These are phyloP conservation scores for Busseola fusca DNA, from an alignment of 2,888 invertebrate genomes.

Conservation along the genomic window DNA sequence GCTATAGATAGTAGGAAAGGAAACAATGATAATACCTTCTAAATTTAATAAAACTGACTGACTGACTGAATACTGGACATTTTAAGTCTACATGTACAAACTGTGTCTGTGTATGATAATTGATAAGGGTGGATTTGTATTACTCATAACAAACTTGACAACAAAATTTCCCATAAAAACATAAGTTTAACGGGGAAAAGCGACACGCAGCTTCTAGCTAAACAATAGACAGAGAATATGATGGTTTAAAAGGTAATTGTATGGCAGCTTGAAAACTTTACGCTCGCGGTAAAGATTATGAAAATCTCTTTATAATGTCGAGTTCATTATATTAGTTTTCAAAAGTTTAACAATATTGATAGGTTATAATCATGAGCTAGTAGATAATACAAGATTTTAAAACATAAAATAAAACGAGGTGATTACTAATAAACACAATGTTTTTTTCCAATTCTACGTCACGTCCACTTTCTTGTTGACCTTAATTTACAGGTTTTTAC, in stretches of 20 bases:
- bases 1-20: too few species aligned
- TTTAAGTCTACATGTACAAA: too few species aligned
- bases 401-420: not conserved
- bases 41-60: not conserved
- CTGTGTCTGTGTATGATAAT: too few species aligned
- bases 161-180: too few species aligned
- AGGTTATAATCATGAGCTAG: not conserved
- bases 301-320: not conserved
- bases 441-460: not conserved
- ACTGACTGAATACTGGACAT: too few species aligned
- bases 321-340: not conserved
- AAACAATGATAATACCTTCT: not conserved
- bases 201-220: not conserved
- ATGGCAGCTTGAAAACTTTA: constrained; percentile 2
- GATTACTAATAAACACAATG: constrained; percentile 4
- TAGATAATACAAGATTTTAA: not conserved
- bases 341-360: not conserved
- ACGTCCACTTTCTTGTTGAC: constrained; percentile 34
- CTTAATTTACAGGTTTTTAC: constrained; percentile 41
- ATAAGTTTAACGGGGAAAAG: not conserved
- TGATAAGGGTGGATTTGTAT: not conserved
- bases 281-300: not conserved
- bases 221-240: not conserved
- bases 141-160: not conserved
- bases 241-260: too few species aligned